Evolutionary conservation across 2,888 invertebrate genomes (phyloP), one percentile per base, ranked within the genome.

Genomic region (Sarcophaga caerulescens): DNA sequence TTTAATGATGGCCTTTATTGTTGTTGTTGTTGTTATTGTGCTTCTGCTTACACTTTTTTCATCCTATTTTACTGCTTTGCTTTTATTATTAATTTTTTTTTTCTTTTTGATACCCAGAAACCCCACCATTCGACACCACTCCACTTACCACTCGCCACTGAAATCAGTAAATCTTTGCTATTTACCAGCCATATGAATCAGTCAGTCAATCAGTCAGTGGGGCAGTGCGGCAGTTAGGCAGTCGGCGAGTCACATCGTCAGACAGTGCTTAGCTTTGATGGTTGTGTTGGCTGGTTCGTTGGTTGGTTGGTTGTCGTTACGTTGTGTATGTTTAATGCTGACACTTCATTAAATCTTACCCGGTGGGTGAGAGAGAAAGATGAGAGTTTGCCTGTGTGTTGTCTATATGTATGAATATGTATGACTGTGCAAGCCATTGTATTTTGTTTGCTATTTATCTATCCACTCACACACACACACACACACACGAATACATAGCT

Each of bases 291-390:
- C 57, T 57, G 66, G n/a, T n/a, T n/a, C n/a, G 19, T 35, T 66
- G 35, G 45, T 52, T 65, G 63, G 69, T 85, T 82, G 70, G 59
- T 65, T 78, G 52, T 14, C 3, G 52, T 17, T 52, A 52, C 17
- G 17, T 23, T 74, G 60, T 82, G 75, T 84, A 75, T 84, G 78
- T 86, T 86, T 86, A 86, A 84, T 86, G 86, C 86, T 86, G 86
- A 86, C 86, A 86, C 86, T 86, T 86, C 86, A 86, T 86, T 86
- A 84, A 86, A 84, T 68, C 19, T 78, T 65, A 60, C 81, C 86
- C 84, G 75, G 84, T 86, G 84, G 86, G 84, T 86, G 84, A 84
- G 83, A 86, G 81, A 62, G 52, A 52, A 52, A 62, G 77, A 85
- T 84, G 79, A 77, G 65, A 70, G 76, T 84, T 74, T 78, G 62